A percentile compares a stretch with the other conserved stretches of the same genome.
Conservation (phyloP, 2,888 invertebrate genomes). For the Mythimna impura region DNA sequence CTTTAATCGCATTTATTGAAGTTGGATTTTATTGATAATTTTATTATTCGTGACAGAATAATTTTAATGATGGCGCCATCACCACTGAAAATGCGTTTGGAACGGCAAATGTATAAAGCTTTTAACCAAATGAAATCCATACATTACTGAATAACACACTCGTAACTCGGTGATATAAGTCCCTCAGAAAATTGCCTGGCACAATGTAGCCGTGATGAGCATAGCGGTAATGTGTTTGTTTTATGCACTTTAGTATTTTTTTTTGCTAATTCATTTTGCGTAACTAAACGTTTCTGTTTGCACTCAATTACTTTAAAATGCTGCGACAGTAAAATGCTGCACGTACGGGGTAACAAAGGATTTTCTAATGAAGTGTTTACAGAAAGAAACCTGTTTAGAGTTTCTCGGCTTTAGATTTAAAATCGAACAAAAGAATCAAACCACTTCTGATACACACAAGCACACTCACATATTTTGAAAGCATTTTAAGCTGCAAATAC, state of each 20-base stretch:
- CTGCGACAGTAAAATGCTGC: conserved; percentile 44
- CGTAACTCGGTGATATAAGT: conserved; percentile 84
- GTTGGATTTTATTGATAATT: conserved; percentile 76
- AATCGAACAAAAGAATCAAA: conserved; percentile 16
- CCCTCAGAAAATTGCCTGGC: conserved; percentile 84
- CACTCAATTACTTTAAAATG: conserved; percentile 75
- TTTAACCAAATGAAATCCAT: conserved; percentile 89
- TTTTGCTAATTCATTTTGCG: conserved; percentile 73
- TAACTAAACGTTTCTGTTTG: conserved; percentile 64
- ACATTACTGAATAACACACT: conserved; percentile 87
- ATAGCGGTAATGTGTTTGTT: conserved; percentile 77
- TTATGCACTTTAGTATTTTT: conserved; percentile 78
- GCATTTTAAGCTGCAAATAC: background rate
- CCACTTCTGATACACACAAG: background rate
- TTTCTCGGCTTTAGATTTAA: conserved; percentile 13
- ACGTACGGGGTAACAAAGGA: conserved; percentile 46
- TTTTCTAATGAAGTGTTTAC: conserved; percentile 35
- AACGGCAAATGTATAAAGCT: conserved; percentile 86
- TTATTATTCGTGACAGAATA: conserved; percentile 78
- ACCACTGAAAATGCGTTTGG: conserved; percentile 80
- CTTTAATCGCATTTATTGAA: conserved; percentile 72
- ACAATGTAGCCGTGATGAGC: conserved; percentile 80
- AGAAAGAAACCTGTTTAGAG: conserved; percentile 25
- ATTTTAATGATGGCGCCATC: conserved; percentile 83
- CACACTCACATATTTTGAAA: conserved; percentile 7